Evolutionary conservation across 2,797 vertebrate species (phyloP), one percentile per base, ranked within the genome.

Genomic region (Lerista edwardsae): DNA sequence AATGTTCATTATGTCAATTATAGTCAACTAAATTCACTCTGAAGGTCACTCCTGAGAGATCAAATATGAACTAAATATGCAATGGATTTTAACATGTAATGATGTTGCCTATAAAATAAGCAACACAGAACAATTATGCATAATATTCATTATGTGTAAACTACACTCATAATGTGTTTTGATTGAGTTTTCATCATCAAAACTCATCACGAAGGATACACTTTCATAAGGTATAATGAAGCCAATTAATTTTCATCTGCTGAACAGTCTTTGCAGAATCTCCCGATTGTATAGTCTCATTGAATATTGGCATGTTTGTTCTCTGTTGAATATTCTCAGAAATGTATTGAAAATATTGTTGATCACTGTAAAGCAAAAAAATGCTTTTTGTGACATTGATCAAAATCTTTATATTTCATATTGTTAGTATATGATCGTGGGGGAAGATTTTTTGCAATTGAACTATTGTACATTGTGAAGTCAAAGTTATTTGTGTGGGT

Each of bases 91-190:
- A 36, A 75, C 79, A 81, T 86, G 69, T 76, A 81, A 86, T 62
- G 84, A 71, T 81, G 79, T 61, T 75, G 84, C 55, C 64, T 27
- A 36, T 57, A 86, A 69, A 17, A 9, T 76, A 85, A 55, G 57
- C 73, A 51, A 29, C 72, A 71, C 41, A 81, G 76, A 86, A 71
- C 79, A 81, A 86, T 86, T 81, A 86, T 17, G 79, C 23, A 6
- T 75, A 81, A 76, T 81, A 73, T 76, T 81, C 79, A 81, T 86
- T 86, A 80, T 15, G n/a, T 86, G 41, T 59, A 80, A 85, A 85
- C 78, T 80, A 68, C 72, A 81, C 55, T 23, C 55, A 39, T 82
- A 81, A 81, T 75, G 55, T 69, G 62, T 55, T 55, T 55, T 81
- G 84, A 86, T 55, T 76, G 84, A 82, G 55, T 76, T 77, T 77